These are phyloP conservation scores for Phthorimaea operculella DNA, from an alignment of 1,140 invertebrate genomes.

Conservation along the genomic window DNA sequence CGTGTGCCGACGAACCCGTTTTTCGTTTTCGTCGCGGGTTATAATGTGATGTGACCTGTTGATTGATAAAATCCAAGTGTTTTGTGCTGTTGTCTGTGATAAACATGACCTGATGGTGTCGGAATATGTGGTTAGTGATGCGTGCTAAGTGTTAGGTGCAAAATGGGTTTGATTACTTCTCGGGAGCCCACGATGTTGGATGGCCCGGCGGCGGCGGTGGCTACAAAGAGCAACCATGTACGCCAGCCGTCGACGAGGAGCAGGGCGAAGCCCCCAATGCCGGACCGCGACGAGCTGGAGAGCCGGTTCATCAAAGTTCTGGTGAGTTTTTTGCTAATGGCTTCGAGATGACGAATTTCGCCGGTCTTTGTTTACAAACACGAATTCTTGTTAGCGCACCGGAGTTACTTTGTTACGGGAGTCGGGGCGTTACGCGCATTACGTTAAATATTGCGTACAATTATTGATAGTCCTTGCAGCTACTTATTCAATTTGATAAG, in stretches of 20 bases:
- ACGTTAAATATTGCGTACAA: not conserved
- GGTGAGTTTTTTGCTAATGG: conserved; percentile 72
- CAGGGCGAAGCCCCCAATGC: conserved; percentile 87
- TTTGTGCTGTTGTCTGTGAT: conserved; percentile 53
- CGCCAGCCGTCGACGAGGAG: conserved; percentile 79
- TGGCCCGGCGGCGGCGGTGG: conserved; percentile 44
- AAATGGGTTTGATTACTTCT: conserved; percentile 67
- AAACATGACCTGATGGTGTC: conserved; percentile 51
- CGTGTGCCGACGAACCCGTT: conserved; percentile 18
- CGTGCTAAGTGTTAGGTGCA: conserved; percentile 45
- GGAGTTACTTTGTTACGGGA: conserved; percentile 14
- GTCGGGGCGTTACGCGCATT: conserved; percentile 2
- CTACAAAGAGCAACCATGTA: conserved; percentile 65
- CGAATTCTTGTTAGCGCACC: conserved; percentile 20
- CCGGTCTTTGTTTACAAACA: conserved; percentile 64
- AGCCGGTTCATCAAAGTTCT: conserved; percentile 93
- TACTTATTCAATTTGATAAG: no score
- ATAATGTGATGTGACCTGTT: conserved; percentile 39
- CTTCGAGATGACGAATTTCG: conserved; percentile 16
- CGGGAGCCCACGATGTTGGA: conserved; percentile 65
- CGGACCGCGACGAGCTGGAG: conserved; percentile 88
- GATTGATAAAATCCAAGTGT: conserved; percentile 28
- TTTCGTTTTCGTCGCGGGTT: conserved; percentile 1
- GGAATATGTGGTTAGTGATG: conserved; percentile 45
- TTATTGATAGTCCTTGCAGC: no score